Percentiles rank a stretch among this genome's conserved stretches.
These are phyloP conservation scores for Eulithis testata DNA, from an alignment of 2,888 invertebrate species.

Conservation along the genomic window DNA sequence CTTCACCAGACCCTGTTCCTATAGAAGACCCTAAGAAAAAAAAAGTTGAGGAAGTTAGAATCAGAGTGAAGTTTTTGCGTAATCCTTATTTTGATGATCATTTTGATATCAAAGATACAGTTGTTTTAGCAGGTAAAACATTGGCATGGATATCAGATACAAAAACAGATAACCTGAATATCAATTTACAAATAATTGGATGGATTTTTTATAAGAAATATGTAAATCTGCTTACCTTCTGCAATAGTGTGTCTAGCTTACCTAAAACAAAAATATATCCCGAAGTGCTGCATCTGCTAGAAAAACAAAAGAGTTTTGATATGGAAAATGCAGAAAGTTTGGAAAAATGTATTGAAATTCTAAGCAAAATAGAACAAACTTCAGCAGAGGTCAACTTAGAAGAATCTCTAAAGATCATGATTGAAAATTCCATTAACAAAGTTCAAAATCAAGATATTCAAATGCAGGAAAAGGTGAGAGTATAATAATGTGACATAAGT, in stretches of 20 bases:
- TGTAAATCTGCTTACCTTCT: conserved; percentile 66
- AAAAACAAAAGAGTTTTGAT: conserved; percentile 52
- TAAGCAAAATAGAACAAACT: conserved; percentile 48
- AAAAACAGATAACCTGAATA: conserved; percentile 76
- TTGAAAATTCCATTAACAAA: conserved; percentile 83
- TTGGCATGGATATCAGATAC: conserved; percentile 86
- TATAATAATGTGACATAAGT: no score
- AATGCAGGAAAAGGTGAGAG: conserved; percentile 79
- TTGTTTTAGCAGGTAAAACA: conserved; percentile 92
- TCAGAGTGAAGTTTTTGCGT: conserved; percentile 91
- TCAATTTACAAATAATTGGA: conserved; percentile 87
- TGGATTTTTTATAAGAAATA: conserved; percentile 88
- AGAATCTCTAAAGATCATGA: conserved; percentile 74
- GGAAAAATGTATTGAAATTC: conserved; percentile 54
- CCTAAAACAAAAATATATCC: conserved; percentile 58
- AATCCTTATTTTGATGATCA: conserved; percentile 95
- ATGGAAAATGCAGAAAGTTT: conserved; percentile 50
- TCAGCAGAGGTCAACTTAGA: conserved; percentile 61
- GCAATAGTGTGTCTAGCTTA: conserved; percentile 53
- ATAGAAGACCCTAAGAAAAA: conserved; percentile 56
- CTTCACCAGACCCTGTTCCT: conserved; percentile 47
- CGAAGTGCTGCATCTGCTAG: conserved; percentile 63
- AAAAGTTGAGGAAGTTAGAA: conserved; percentile 87
- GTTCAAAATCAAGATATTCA: conserved; percentile 84
- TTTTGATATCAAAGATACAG: conserved; percentile 91